These are phyloP conservation scores for Valencia hispanica DNA, from an alignment of 2,797 vertebrate species.

Conservation along the genomic window DNA sequence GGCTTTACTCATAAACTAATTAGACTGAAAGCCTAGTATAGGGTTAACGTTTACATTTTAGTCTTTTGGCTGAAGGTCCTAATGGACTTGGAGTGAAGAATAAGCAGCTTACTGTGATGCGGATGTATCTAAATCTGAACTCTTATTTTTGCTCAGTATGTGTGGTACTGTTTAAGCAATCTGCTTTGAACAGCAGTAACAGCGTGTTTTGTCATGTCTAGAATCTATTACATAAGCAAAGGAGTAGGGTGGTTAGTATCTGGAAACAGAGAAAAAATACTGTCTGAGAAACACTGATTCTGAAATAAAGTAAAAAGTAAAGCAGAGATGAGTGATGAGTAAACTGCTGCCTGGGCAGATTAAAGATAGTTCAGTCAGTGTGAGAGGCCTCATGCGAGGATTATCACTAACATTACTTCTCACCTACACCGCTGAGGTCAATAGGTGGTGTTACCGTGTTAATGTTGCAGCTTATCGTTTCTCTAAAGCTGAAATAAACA, in stretches of 20 bases:
- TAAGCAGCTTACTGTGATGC: slow-evolving; percentile 46
- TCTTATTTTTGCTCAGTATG: slow-evolving; percentile 3
- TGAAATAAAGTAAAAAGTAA: not conserved
- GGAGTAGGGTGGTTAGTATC: not conserved
- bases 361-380: slow-evolving; percentile 34
- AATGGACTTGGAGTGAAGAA: slow-evolving; percentile 33
- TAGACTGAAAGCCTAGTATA: slow-evolving; percentile 46
- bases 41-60: slow-evolving; percentile 42
- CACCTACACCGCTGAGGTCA: slow-evolving; percentile 37
- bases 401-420: slow-evolving; percentile 48
- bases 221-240: not conserved
- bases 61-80: slow-evolving; percentile 36
- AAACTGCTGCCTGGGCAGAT: slow-evolving; percentile 25
- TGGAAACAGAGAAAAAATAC: not conserved
- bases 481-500: slow-evolving; percentile 40
- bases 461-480: slow-evolving; percentile 33
- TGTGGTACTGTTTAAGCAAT: not conserved
- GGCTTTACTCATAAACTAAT: slow-evolving; percentile 55
- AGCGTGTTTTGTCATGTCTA: not conserved
- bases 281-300: not conserved
- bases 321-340: slow-evolving; percentile 5
- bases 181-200: not conserved
- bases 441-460: slow-evolving; percentile 53
- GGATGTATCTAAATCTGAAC: slow-evolving; percentile 23
- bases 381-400: slow-evolving; percentile 37